Evolutionary conservation across 2,797 vertebrate genomes (phyloP), one percentile per base, ranked within the genome.

Genomic region (Zalophus californianus): DNA sequence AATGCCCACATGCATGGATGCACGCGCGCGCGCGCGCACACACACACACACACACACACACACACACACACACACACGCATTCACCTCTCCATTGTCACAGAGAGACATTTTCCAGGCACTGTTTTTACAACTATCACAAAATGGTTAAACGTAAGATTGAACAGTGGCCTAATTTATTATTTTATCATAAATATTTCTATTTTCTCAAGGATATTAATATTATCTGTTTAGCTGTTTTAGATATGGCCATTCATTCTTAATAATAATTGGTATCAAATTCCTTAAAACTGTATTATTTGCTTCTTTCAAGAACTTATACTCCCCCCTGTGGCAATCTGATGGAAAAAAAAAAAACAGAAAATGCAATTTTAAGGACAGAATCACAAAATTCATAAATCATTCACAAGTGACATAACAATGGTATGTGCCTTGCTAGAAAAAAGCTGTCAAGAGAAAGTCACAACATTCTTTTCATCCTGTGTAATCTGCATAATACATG

Each of bases 251-350:
- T 78, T 93, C 66, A 62, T 66, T 93, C 72, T 84, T 83, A 83
- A 62, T 75, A 94, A 87, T 77, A 72, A 64, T 41, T 78, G 0
- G 23, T 66, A 94, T 44, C n/a, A 90, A 96, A 90, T 92, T 93
- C 82, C 35, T 91, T 91, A 92, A 90, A 91, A 91, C 52, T 84
- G 64, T 92, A 62, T 60, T 83, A 50, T 83, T 84, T 44, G 18
- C 87, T 94, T 97, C 96, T 97, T 98, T 96, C 60, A 91, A 98
- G 78, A 98, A 98, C 94, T 96, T 97, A 93, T 97, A 96, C 98
- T 98, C 97, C 98, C 98, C 97, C 96, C 97, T 98, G 96, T 98
- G 98, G 98, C 95, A 98, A 98, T 89, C 66, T 91, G 78, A 97
- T 54, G 92, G 93, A 60, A 91, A 97, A 97, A 97, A 97, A 97